A percentile compares a stretch with the other conserved stretches of the same genome.
Conservation (phyloP, 1,140 invertebrate genomes). For the Idris sp. region DNA sequence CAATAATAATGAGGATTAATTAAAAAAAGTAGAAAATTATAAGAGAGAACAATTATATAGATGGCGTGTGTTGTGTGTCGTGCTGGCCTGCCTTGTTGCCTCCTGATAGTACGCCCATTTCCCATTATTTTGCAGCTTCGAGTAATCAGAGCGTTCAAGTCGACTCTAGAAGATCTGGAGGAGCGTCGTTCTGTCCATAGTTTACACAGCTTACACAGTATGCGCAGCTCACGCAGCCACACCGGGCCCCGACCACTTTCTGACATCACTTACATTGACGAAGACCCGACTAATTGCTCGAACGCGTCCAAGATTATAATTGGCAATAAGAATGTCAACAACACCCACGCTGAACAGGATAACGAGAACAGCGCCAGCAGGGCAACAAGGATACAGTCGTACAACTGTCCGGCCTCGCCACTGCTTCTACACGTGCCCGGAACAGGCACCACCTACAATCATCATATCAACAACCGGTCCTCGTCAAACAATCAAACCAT, state of each 20-base stretch:
- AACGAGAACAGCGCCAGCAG: conserved; percentile 65
- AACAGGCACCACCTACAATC: conserved; percentile 69
- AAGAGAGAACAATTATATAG: conserved; percentile 60
- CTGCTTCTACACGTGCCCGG: conserved; percentile 74
- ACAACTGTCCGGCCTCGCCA: conserved; percentile 75
- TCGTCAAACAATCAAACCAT: conserved; percentile 59
- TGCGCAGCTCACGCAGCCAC: conserved; percentile 91
- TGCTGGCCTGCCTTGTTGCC: conserved; percentile 76
- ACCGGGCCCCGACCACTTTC: conserved; percentile 87
- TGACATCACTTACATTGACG: conserved; percentile 95
- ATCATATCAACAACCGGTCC: conserved; percentile 70
- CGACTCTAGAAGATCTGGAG: conserved; percentile 99
- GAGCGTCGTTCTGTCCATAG: conserved; percentile 98
- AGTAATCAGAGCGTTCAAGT: conserved; percentile 99
- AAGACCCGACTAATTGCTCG: conserved; percentile 84
- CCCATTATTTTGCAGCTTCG: conserved; percentile 95
- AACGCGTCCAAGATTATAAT: conserved; percentile 65
- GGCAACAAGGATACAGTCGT: conserved; percentile 68
- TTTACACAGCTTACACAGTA: conserved; percentile 96
- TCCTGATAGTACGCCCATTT: conserved; percentile 77
- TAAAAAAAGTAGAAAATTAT: too few species aligned
- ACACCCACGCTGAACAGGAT: conserved; percentile 73
- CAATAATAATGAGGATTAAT: too few species aligned
- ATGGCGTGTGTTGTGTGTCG: conserved; percentile 75
- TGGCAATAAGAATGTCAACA: conserved; percentile 61